A percentile compares a stretch with the other conserved stretches of the same genome.
Evolutionary conservation across 2,888 invertebrate species (phyloP).

Genomic region (Andricus curvator): DNA sequence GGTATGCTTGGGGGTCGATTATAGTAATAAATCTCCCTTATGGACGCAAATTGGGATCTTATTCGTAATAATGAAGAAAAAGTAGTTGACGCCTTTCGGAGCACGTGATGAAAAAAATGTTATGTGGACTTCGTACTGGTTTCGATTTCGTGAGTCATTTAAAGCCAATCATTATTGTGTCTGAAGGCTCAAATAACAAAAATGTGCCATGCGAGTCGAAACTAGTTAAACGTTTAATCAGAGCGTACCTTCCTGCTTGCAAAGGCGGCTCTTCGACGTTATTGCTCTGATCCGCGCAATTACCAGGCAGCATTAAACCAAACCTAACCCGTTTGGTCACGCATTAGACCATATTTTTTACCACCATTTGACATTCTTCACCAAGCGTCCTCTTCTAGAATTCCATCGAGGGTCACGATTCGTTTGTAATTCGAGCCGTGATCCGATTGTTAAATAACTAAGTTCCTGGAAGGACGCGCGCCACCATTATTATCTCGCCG

Average conservation of each 20-base stretch:
- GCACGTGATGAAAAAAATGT: not conserved
- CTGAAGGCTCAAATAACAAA: not conserved
- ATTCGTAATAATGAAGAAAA: not conserved
- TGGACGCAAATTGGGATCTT: not conserved
- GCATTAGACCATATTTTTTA: conserved; percentile 48
- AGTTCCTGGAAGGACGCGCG: conserved; percentile 50
- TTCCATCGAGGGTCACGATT: conserved; percentile 60
- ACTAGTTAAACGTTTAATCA: conserved; percentile 60
- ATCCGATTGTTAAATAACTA: conserved; percentile 61
- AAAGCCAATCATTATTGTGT: not conserved
- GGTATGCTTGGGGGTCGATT: not conserved
- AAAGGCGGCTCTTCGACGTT: conserved; percentile 36
- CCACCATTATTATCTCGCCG: too few relatives aligned
- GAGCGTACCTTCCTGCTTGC: conserved; percentile 57
- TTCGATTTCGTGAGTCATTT: conserved; percentile 15
- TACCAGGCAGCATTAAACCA: conserved; percentile 28
- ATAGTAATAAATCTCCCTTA: not conserved
- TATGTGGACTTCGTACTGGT: not conserved
- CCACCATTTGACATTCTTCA: conserved; percentile 53
- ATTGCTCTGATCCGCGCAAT: conserved; percentile 41
- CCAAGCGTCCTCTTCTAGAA: conserved; percentile 53
- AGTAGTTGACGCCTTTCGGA: not conserved
- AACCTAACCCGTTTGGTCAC: not conserved
- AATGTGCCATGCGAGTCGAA: conserved; percentile 45
- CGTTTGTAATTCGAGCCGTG: conserved; percentile 64